Percentiles rank a stretch among this genome's conserved stretches.
Evolutionary conservation across 1,140 invertebrate species (phyloP).

Genomic region (Harlomillsia oculata): DNA sequence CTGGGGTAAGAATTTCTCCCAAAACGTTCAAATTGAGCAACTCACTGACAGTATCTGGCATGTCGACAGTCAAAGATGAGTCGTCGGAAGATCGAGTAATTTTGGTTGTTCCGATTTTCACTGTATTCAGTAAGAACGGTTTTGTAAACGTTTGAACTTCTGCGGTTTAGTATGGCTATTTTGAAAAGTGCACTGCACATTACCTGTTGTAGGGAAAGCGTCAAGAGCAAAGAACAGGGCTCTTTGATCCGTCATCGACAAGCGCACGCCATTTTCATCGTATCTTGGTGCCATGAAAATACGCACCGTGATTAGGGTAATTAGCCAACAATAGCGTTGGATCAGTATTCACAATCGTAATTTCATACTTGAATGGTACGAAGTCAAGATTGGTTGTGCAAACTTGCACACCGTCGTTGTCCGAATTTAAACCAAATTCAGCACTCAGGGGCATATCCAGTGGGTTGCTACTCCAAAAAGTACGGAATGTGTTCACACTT

Average conservation of each 20-base stretch:
- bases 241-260: slow-evolving; percentile 33
- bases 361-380: background rate
- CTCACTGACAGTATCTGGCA: background rate
- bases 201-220: slow-evolving; percentile 27
- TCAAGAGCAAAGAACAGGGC: slow-evolving; percentile 35
- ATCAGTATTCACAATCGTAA: background rate
- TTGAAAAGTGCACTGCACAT: background rate
- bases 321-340: background rate
- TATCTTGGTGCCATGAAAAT: slow-evolving; percentile 37
- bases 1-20: too few relatives aligned
- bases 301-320: slow-evolving; percentile 31
- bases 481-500: background rate
- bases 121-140: background rate
- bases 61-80: slow-evolving; percentile 6
- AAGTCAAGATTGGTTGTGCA: slow-evolving; percentile 4
- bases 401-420: background rate
- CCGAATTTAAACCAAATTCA: background rate
- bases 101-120: background rate
- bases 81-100: slow-evolving; percentile 2
- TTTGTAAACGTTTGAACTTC: too few relatives aligned
- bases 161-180: too few relatives aligned
- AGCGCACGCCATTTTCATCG: slow-evolving; percentile 31
- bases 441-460: background rate
- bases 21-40: too few relatives aligned
- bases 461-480: background rate